phyloP scores from a whole-genome alignment of 37 sponge, comb jelly and placozoan species.

The Halichondria panicea region DNA sequence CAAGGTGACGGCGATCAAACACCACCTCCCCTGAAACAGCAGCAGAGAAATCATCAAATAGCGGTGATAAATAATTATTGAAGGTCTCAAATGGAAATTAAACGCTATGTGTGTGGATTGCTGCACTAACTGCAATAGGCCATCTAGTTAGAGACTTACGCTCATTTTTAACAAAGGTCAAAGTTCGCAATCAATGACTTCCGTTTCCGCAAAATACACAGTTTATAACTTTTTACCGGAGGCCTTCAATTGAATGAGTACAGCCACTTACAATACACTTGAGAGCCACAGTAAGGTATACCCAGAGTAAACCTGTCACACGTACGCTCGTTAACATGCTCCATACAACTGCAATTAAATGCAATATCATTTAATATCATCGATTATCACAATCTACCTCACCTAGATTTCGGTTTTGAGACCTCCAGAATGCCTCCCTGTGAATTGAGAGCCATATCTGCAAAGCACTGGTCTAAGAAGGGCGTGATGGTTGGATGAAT shows the following conservation, averaged over 20 bases:
- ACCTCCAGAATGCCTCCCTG: constrained; percentile 55
- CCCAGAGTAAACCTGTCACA: constrained; percentile 80
- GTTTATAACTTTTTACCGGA: no score
- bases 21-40: constrained; percentile 75
- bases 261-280: constrained; percentile 67
- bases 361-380: not conserved
- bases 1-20: constrained; percentile 61
- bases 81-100: no score
- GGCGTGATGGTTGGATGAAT: constrained; percentile 45
- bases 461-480: constrained; percentile 49
- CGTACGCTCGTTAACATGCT: constrained; percentile 1
- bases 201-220: no score
- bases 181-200: no score
- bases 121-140: no score
- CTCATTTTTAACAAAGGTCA: no score
- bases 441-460: constrained; percentile 33
- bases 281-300: constrained; percentile 79
- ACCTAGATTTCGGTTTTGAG: constrained; percentile 51
- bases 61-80: not conserved
- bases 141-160: no score
- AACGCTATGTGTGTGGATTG: no score
- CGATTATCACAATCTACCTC: not conserved
- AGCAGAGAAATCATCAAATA: not conserved
- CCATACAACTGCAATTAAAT: constrained; percentile 23
- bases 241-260: no score